Base-by-base conservation (phyloP, 2,797 vertebrate genomes). In the Argentina silus region DNA sequence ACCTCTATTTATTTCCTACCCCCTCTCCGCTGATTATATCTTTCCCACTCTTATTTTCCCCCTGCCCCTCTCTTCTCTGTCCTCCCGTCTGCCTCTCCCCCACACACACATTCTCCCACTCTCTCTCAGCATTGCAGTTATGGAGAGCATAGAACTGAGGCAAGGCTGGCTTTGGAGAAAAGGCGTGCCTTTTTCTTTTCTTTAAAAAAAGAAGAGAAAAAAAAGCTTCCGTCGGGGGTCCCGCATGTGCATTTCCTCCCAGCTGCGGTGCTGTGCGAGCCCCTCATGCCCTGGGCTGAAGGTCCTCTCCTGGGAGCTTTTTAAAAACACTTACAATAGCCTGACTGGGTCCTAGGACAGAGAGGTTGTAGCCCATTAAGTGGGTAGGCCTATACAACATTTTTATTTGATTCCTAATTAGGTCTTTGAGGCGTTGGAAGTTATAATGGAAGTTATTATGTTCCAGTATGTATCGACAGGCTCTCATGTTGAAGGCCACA, bases 221-320 rank as follows among this genome's bases (percentile, higher is more conserved):
- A 17, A n/a, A n/a, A 53, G 15, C 15, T 53, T 17, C 51, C 6
- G 15, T 53, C 15, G 66, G 85, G 87, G 87, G 87, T 92, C 84
- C 87, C 67, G 83, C 78, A 83, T 92, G 85, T 88, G 86, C 70
- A 75, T 88, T 88, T 92, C 88, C 86, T 91, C 82, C 86, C 91
- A 93, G 91, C 90, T 91, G 88, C 86, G 90, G 78, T 91, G 81
- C 82, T 81, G 78, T 9, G 78, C 88, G 82, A 80, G 51, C 53
- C 76, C 77, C 76, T 74, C 62, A 68, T 87, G 78, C 83, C 81
- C 81, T 79, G 83, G 78, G 79, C 84, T 77, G 70, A 81, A 70
- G 76, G 14, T 53, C 51, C 77, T 91, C 88, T 91, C 87, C 69
- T 78, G 83, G 88, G 90, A 89, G 85, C 83, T 86, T 90, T 89